phyloP scores from a whole-genome alignment of 1,140 invertebrate genomes.

The Aricia agestis region DNA sequence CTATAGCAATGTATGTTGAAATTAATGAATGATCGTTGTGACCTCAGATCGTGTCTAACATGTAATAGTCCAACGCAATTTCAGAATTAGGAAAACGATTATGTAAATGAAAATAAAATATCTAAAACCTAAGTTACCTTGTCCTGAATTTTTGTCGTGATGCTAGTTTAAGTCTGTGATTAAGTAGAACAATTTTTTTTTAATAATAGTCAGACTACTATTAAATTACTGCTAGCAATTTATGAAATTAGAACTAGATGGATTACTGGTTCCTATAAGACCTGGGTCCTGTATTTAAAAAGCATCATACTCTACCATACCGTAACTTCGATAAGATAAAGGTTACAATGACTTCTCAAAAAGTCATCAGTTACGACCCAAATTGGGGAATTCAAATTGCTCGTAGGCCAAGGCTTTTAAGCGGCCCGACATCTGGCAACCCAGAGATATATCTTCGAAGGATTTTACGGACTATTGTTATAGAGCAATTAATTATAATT shows the following conservation, averaged over 20 bases:
- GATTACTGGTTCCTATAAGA: no score
- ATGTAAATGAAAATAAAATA: conserved; percentile 1
- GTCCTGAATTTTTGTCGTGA: not conserved
- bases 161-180: not conserved
- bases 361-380: not conserved
- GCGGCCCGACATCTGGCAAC: not conserved
- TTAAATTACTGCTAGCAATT: no score
- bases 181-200: not conserved
- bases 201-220: not conserved
- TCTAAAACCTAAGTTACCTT: not conserved
- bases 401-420: not conserved
- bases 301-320: not conserved
- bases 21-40: conserved; percentile 7
- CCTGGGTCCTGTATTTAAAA: no score
- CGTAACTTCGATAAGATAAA: not conserved
- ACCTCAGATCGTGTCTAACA: conserved; percentile 11
- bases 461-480: not conserved
- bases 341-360: not conserved
- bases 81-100: conserved; percentile 25
- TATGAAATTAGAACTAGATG: no score
- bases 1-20: conserved; percentile 16
- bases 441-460: not conserved
- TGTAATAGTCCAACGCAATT: not conserved
- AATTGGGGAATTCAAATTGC: not conserved
- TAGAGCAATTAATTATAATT: conserved; percentile 15